These are phyloP conservation scores for Glyphotaelius pellucidus DNA, from an alignment of 2,888 invertebrate species.

Conservation along the genomic window DNA sequence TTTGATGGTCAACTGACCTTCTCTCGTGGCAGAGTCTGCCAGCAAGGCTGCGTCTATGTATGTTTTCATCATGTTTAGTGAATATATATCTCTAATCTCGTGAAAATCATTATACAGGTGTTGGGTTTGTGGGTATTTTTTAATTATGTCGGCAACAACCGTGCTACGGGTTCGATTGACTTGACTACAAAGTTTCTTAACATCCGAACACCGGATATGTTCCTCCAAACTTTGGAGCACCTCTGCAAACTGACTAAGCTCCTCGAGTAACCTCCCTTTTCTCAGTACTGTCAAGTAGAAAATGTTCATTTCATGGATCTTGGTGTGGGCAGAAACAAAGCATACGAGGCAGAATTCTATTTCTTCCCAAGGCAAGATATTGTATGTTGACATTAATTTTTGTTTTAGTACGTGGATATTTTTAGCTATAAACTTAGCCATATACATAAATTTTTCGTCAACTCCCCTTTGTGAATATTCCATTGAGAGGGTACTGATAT, in stretches of 20 bases:
- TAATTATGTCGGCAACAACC: too few relatives aligned
- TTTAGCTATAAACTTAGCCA: not conserved
- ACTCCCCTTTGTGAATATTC: not conserved
- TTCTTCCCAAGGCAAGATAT: slow-evolving; percentile 24
- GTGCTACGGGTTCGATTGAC: not conserved
- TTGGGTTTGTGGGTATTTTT: not conserved
- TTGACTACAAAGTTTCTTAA: too few relatives aligned
- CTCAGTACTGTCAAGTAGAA: not conserved
- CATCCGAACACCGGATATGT: too few relatives aligned
- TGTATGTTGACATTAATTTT: not conserved
- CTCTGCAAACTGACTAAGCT: too few relatives aligned
- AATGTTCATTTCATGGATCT: not conserved
- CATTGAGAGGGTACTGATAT: too few relatives aligned
- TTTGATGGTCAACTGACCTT: too few relatives aligned
- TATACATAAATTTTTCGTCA: slow-evolving; percentile 4
- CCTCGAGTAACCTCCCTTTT: too few relatives aligned
- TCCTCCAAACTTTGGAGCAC: too few relatives aligned
- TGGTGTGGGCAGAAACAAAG: not conserved
- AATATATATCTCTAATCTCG: slow-evolving; percentile 32
- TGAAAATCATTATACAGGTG: not conserved
- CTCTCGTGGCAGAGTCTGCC: too few relatives aligned
- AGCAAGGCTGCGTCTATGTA: not conserved
- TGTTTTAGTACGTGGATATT: slow-evolving; percentile 31
- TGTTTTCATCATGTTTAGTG: not conserved
- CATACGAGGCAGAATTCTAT: slow-evolving; percentile 21